Conservation (phyloP, 2,888 invertebrate species). For the Rugalucina vietnamica region DNA sequence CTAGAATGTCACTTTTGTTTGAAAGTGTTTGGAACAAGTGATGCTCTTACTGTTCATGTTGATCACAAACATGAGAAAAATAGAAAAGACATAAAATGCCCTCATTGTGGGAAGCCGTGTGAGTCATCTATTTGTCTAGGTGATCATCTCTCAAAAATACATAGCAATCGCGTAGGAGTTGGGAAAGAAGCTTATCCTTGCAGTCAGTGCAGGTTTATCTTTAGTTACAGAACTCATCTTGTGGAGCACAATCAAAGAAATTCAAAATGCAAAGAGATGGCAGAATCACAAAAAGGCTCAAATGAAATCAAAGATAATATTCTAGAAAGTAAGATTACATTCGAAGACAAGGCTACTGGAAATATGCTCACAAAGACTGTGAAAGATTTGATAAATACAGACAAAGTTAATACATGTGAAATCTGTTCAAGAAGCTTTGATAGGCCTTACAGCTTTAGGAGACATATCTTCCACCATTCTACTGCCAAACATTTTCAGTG, state of each 20-base stretch:
- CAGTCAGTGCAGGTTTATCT: neutral
- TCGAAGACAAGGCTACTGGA: neutral
- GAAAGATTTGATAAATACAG: neutral
- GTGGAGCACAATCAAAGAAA: neutral
- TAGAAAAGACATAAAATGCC: neutral
- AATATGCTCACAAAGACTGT: neutral
- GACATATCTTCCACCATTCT: constrained; percentile 6
- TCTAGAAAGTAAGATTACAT: neutral
- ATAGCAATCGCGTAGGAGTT: neutral
- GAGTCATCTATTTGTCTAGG: constrained; percentile 11
- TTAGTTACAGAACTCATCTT: constrained; percentile 1
- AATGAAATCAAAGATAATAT: neutral
- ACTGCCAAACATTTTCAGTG: neutral
- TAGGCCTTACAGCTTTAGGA: neutral
- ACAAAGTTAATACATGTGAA: neutral
- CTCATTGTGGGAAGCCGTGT: constrained; percentile 36
- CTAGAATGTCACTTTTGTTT: neutral
- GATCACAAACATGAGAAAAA: neutral
- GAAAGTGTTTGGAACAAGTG: neutral
- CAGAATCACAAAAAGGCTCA: neutral
- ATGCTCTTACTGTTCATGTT: neutral
- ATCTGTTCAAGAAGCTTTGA: constrained; percentile 1
- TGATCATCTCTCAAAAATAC: constrained; percentile 22
- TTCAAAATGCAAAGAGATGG: neutral
- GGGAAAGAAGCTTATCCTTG: neutral